Base-by-base conservation (phyloP, 53 echinoderm and acorn worm species). In the Stichopus horrens region DNA sequence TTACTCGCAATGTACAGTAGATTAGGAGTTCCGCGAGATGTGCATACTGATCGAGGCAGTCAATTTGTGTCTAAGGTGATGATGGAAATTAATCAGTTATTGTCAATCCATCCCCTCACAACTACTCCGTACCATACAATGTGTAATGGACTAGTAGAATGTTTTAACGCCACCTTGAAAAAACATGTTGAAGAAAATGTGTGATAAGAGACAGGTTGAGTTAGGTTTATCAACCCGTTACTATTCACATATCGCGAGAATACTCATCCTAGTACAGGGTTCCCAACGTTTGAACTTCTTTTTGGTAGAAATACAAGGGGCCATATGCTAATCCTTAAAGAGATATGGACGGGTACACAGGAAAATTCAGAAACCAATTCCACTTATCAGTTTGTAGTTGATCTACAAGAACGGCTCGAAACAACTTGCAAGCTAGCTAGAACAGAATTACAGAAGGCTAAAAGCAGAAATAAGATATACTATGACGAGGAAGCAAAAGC, bases 41-140 rank as follows among this genome's bases (percentile, higher is more conserved):
- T 91, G 22, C 52, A 87, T 54, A 86, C 91, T 73, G 88, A 91
- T 73, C 75, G 77, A 55, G 91, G 91, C 13, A 60, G 87, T n/a
- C 88, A 88, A 79, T 91, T 91, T 76, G 91, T 91, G 21, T 91
- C 88, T 51, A 82, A 74, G 58, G 20, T 91, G 65, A 91, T 91
- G 88, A 65, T 54, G 22, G 83, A 91, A 74, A 88, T 91, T 5
- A 87, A 55, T 74, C 79, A 88, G n/a, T 79, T 91, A 83, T 60
- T 91, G 80, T 91, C 88, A 57, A 88, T 91, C 19, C 57, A 57
- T 8, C 80, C 58, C 53, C 55, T 81, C 5, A 81, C 55, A n/a
- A 79, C 63, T 5, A 81, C 80, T 11, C 80, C 66, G 65, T 89
- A 89, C 54, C 89, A 89, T 65, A 58, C 89, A 5, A 71, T 54